Conservation (phyloP, 2,113 vertebrate species). For the Neotoma lepida region DNA sequence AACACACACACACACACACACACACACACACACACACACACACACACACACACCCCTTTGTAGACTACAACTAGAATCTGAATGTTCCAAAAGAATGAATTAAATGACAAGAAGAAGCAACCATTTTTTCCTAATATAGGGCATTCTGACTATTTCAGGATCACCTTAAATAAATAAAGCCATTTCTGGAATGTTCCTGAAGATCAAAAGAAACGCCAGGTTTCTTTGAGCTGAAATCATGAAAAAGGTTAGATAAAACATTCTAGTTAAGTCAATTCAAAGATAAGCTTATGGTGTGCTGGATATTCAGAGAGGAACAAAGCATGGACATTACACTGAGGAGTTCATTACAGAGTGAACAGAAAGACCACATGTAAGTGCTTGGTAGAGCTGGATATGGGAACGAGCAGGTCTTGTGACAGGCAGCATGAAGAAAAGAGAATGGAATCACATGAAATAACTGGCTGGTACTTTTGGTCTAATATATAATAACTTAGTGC, state of each 20-base stretch:
- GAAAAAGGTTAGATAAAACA: conserved; percentile 9
- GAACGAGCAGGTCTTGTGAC: neutral
- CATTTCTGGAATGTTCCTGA: neutral
- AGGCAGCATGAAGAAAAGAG: neutral
- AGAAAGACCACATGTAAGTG: neutral
- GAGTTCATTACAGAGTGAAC: neutral
- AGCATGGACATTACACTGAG: neutral
- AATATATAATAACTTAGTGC: neutral
- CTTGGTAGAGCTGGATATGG: neutral
- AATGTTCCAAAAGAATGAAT: neutral
- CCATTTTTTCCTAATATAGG: neutral
- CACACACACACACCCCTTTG: neutral
- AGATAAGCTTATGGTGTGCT: neutral
- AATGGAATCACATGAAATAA: neutral
- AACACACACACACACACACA: neutral
- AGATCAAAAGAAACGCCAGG: neutral
- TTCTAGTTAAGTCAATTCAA: neutral
- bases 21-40: neutral
- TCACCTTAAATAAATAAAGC: neutral
- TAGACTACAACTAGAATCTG: neutral
- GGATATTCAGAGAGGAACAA: neutral
- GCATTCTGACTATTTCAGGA: neutral
- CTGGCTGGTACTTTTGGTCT: neutral
- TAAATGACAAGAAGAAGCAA: neutral
- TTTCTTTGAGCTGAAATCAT: neutral